phyloP scores from a whole-genome alignment of 2,888 invertebrate genomes.

The Crepidodera aurea region DNA sequence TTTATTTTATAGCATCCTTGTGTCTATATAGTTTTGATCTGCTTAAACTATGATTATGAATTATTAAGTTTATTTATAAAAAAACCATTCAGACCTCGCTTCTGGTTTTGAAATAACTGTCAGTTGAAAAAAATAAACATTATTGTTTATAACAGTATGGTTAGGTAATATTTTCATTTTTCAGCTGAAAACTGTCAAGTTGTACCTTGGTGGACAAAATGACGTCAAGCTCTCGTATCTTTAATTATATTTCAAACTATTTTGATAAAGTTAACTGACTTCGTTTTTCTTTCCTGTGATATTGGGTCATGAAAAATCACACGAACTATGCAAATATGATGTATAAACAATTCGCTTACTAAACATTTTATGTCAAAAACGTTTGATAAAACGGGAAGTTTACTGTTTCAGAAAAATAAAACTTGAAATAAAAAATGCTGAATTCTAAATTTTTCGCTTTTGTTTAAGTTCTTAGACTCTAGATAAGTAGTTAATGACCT shows the following conservation, averaged over 20 bases:
- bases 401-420: conserved; percentile 6
- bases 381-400: conserved; percentile 9
- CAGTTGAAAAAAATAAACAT: neutral
- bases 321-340: neutral
- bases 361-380: neutral
- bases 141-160: neutral
- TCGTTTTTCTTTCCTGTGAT: too few species aligned
- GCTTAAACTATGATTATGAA: neutral
- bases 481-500: conserved; percentile 2
- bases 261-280: neutral
- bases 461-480: neutral
- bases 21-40: too few species aligned
- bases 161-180: too few species aligned
- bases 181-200: too few species aligned
- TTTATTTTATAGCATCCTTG: neutral
- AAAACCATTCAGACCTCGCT: neutral
- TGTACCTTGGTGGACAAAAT: too few species aligned
- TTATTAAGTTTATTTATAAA: conserved; percentile 1
- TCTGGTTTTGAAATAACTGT: too few species aligned
- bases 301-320: too few species aligned
- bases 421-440: neutral
- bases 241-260: neutral
- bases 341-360: neutral
- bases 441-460: neutral
- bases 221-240: too few species aligned